phyloP scores from a whole-genome alignment of 2,113 vertebrate species.

The Triplophysa tibetana region DNA sequence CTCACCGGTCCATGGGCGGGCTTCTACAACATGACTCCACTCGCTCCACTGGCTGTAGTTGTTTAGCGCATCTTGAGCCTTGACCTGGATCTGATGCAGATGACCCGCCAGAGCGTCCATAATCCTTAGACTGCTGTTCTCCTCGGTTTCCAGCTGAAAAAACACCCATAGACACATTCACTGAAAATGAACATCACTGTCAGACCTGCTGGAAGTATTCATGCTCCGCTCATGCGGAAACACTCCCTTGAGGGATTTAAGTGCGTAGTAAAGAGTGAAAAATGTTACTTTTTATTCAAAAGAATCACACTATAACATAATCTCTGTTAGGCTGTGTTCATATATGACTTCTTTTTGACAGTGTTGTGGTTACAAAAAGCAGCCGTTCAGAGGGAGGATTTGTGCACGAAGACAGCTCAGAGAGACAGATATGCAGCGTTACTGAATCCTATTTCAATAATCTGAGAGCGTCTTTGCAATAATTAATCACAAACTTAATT shows the following conservation, averaged over 20 bases:
- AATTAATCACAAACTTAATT: too few relatives aligned
- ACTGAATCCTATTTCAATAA: too few relatives aligned
- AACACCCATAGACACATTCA: background rate
- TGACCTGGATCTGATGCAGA: constrained; percentile 69
- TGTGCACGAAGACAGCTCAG: too few relatives aligned
- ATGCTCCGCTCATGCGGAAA: background rate
- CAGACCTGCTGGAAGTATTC: background rate
- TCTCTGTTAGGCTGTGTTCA: background rate
- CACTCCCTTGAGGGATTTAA: background rate
- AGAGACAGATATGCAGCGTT: too few relatives aligned
- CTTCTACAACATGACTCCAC: constrained; percentile 64
- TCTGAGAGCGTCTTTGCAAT: too few relatives aligned
- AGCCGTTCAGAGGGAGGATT: too few relatives aligned
- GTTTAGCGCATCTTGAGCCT: constrained; percentile 68
- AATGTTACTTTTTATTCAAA: background rate
- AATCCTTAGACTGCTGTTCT: constrained; percentile 55
- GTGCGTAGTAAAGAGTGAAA: background rate
- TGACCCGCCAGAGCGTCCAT: constrained; percentile 68
- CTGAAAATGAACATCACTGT: background rate
- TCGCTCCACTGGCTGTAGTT: constrained; percentile 75
- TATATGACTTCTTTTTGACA: too few relatives aligned
- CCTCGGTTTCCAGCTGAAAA: constrained; percentile 60
- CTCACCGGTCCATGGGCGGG: constrained; percentile 70
- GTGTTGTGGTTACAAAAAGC: too few relatives aligned
- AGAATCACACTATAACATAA: background rate